phyloP scores from a whole-genome alignment of 1,140 invertebrate species.

The Diachasma alloeum region DNA sequence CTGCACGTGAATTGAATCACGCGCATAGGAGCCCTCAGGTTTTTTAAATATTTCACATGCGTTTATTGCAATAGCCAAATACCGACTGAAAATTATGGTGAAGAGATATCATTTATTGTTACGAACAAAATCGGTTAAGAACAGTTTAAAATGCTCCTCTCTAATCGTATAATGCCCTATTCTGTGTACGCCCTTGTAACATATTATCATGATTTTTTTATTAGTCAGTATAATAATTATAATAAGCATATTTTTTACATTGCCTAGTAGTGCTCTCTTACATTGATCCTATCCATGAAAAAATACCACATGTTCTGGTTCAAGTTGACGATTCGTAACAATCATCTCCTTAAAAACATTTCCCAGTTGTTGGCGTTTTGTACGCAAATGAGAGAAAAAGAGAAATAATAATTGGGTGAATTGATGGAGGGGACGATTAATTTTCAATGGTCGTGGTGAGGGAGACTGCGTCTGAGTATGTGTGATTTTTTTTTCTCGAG shows the following conservation, averaged over 20 bases:
- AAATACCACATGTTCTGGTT: background rate
- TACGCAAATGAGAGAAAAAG: conserved; percentile 2
- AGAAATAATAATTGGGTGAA: too few relatives aligned
- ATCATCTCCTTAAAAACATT: background rate
- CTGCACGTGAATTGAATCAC: background rate
- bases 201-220: conserved; percentile 58
- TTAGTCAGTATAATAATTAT: conserved; percentile 59
- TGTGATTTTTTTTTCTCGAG: too few relatives aligned
- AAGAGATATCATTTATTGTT: background rate
- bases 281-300: conserved; percentile 17
- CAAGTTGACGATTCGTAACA: background rate
- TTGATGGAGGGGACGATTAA: background rate
- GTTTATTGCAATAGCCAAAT: conserved; percentile 30
- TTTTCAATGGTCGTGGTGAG: conserved; percentile 25
- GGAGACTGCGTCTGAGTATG: conserved; percentile 35
- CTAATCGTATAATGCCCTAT: conserved; percentile 11
- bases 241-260: conserved; percentile 64
- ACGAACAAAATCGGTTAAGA: conserved; percentile 11
- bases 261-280: conserved; percentile 49
- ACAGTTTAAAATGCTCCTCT: conserved; percentile 12
- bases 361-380: conserved; percentile 19
- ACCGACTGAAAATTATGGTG: conserved; percentile 23
- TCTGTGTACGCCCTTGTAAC: conserved; percentile 59
- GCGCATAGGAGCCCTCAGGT: conserved; percentile 3
- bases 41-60: conserved; percentile 1